Conservation (phyloP, 2,888 invertebrate genomes). For the Sycophila texana region DNA sequence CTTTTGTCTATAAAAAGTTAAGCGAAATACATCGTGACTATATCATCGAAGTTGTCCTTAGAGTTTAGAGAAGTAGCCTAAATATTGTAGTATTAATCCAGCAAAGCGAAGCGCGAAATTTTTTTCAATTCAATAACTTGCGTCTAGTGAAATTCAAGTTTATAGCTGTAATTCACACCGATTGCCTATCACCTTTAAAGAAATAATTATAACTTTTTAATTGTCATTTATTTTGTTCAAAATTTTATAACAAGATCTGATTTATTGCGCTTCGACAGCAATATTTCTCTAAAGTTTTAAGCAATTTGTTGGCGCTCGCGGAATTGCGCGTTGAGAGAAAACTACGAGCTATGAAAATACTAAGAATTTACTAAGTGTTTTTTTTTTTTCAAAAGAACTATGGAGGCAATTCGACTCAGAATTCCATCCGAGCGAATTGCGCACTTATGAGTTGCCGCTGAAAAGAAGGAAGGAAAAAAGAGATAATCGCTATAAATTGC, state of each 20-base stretch:
- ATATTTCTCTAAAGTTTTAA: background rate
- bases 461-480: background rate
- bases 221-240: background rate
- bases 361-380: background rate
- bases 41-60: conserved; percentile 57
- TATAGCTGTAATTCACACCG: background rate
- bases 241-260: background rate
- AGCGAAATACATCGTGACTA: background rate
- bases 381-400: background rate
- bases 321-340: background rate
- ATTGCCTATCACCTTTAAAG: background rate
- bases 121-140: background rate
- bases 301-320: background rate
- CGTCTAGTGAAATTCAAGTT: background rate
- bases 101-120: conserved; percentile 13
- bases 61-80: conserved; percentile 58
- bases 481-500: background rate
- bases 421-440: background rate
- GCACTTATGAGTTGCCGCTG: background rate
- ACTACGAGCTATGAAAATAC: too few relatives aligned
- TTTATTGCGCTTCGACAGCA: conserved; percentile 25
- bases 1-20: conserved; percentile 23
- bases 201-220: background rate
- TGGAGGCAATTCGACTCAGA: too few relatives aligned
- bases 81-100: conserved; percentile 48